Base-by-base conservation (phyloP, 1,140 invertebrate genomes). In the Prorops nasuta region DNA sequence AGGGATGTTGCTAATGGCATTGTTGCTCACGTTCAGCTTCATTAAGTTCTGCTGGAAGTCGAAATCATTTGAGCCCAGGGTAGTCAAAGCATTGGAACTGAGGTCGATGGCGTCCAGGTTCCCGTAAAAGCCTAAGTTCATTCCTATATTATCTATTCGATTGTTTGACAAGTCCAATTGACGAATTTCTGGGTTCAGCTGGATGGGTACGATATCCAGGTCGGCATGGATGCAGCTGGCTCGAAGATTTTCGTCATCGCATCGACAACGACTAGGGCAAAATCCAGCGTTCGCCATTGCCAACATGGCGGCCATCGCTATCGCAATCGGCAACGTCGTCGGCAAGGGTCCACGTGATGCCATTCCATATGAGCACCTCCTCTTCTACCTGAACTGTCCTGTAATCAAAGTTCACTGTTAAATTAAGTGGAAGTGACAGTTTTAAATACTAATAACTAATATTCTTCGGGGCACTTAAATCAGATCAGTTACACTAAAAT, bases 141-240 rank as follows among this genome's bases (percentile, higher is more conserved):
- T 87, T 38, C 86, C 83, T 1, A 92, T 76, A 58, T 82, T 86
- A 57, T 79, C 78, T 56, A 91, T 89, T 35, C 83, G 80, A 67
- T 92, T 92, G 54, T 82, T 80, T 0, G 86, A 87, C 22, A 92
- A 80, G 62, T 90, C 88, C 62, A 92, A 85, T 65, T 86, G 83
- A 17, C 82, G 83, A 21, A 89, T 82, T 64, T 90, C 87, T n/a
- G 89, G 89, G 67, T 94, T 93, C 55, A 94, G 80, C 64, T 92
- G 90, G 49, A 92, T 91, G 22, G 91, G 91, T 21, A 93, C 87
- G 55, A 91, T 86, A 67, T 91, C 90, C 37, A 93, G 80, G 37
- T 81, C 82, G 9, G 87, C 88, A 54, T 84, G 83, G 47, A 85
- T 84, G 69, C 91, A 94, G 37, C 85, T 81, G 2, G 85, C 84